Percentiles rank a stretch among this genome's conserved stretches.
These are phyloP conservation scores for Dascillus cervinus DNA, from an alignment of 2,888 invertebrate genomes.

Conservation along the genomic window DNA sequence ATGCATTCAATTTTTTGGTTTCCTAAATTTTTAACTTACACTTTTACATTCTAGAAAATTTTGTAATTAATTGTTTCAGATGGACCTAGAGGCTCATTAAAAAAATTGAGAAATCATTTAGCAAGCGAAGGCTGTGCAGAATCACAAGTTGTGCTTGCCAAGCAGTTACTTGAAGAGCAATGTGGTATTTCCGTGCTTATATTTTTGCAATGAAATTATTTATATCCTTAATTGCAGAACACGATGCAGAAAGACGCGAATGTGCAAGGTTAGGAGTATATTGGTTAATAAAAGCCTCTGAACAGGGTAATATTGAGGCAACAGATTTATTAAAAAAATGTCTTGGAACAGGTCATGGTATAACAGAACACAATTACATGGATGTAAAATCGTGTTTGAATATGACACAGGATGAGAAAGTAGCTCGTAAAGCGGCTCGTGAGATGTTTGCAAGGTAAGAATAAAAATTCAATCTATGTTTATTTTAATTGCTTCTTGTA, in stretches of 20 bases:
- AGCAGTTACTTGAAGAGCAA: slow-evolving; percentile 70
- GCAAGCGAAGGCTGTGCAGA: slow-evolving; percentile 87
- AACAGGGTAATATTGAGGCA: slow-evolving; percentile 85
- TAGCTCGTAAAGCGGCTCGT: slow-evolving; percentile 79
- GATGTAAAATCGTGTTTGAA: slow-evolving; percentile 72
- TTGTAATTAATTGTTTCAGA: slow-evolving; percentile 51
- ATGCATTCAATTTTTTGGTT: not conserved
- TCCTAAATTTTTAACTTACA: not conserved
- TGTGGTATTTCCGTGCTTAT: slow-evolving; percentile 50
- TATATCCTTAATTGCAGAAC: slow-evolving; percentile 43
- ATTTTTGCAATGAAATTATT: slow-evolving; percentile 3
- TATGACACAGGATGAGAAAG: slow-evolving; percentile 79
- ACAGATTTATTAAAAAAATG: slow-evolving; percentile 70
- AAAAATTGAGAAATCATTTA: slow-evolving; percentile 59
- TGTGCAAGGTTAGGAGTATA: slow-evolving; percentile 77
- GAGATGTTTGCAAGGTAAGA: slow-evolving; percentile 75
- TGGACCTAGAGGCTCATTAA: slow-evolving; percentile 58
- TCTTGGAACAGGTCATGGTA: slow-evolving; percentile 63
- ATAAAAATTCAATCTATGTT: not conserved
- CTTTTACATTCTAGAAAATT: not conserved
- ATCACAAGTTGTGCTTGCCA: slow-evolving; percentile 80
- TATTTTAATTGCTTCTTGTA: slow-evolving; percentile 12
- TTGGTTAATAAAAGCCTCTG: slow-evolving; percentile 89
- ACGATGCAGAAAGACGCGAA: slow-evolving; percentile 62
- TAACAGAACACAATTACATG: slow-evolving; percentile 63